Base-by-base conservation (phyloP, 2,797 vertebrate genomes). In the Lutjanus campechanus region DNA sequence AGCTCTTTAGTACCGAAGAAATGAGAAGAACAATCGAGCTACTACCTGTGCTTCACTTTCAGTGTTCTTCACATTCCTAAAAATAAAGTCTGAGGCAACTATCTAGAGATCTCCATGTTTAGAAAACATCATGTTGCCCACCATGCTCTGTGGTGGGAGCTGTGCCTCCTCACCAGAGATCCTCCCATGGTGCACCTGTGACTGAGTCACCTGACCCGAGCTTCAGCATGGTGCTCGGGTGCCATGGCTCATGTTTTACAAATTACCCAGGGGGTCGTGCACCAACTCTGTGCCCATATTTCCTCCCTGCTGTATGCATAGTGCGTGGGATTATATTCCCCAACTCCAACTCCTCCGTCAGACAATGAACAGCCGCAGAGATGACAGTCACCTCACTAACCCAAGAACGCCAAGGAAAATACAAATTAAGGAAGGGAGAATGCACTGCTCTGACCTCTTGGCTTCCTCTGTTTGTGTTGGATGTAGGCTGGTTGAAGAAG, bases 191-290 rank as follows among this genome's bases (percentile, higher is more conserved):
- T 88, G 85, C 84, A 90, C 88, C 89, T 88, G 85, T 85, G 85
- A 91, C 89, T 85, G 73, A 91, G 89, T 91, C 91, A 87, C 85
- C 88, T 92, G 88, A 91, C 95, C 82, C 78, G 79, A 93, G 93
- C 93, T 88, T 88, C 91, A 88, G 93, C 91, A 93, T 93, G 91
- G 94, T 72, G 91, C 90, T 90, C 71, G 51, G 95, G 92, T 95
- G 94, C 69, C 92, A 85, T 90, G 93, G 94, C 95, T 96, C 84
- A 91, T 96, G 95, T 96, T 96, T 95, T 93, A 93, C 94, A 94
- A 92, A 76, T 83, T 90, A 95, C 97, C 91, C 94, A 22, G 58
- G 96, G 95, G 96, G 94, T 66, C 10, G 41, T 76, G 87, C 90
- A 69, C 73, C 93, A 94, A 96, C 95, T 94, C 88, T 88, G 94